Conservation (phyloP, 2,888 invertebrate species). For the Palloptera scutellata region DNA sequence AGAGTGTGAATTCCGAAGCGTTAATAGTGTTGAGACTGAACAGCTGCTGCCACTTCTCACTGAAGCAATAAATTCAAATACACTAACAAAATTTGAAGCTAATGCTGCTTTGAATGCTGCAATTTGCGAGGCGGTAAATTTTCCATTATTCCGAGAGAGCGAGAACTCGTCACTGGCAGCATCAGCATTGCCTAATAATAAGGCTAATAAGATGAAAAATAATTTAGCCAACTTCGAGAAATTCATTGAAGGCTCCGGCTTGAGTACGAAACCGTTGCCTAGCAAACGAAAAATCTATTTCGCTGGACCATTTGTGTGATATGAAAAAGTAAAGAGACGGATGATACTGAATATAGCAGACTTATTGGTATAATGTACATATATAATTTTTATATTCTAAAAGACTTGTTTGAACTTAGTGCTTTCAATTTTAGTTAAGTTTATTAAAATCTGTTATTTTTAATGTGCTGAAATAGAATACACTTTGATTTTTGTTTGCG, state of each 20-base stretch:
- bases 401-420: no score
- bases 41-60: neutral
- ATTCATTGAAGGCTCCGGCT: conserved; percentile 59
- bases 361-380: neutral
- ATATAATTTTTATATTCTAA: no score
- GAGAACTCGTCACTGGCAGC: conserved; percentile 21
- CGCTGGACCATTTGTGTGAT: conserved; percentile 62
- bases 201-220: conserved; percentile 50
- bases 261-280: conserved; percentile 61
- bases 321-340: conserved; percentile 16
- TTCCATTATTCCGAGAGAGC: conserved; percentile 31
- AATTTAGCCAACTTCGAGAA: conserved; percentile 59
- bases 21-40: neutral
- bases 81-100: conserved; percentile 17
- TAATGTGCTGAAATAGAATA: no score
- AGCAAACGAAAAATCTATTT: conserved; percentile 62
- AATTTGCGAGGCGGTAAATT: conserved; percentile 37
- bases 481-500: no score
- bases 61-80: neutral
- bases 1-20: neutral
- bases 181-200: conserved; percentile 26
- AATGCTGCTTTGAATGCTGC: conserved; percentile 15
- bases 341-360: conserved; percentile 1
- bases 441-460: no score
- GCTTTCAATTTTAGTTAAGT: no score